Percentiles rank a stretch among this genome's conserved stretches.
Evolutionary conservation across 1,140 invertebrate genomes (phyloP).

Genomic region (Drosophila arawakana): DNA sequence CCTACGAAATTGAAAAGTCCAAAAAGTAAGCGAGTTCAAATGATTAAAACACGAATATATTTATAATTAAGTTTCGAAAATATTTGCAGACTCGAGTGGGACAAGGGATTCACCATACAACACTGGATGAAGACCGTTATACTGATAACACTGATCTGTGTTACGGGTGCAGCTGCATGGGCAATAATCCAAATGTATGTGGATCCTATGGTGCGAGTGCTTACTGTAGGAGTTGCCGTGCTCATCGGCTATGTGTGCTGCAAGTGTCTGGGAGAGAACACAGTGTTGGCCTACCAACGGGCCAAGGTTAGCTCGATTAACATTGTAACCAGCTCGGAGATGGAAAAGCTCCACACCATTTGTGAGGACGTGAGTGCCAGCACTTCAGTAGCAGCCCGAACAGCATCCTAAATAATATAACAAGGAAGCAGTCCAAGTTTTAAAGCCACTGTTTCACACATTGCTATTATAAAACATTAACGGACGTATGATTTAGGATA

Average conservation of each 20-base stretch:
- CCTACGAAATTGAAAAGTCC: conserved; percentile 90
- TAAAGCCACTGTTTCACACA: too few species aligned
- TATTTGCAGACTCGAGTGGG: conserved; percentile 89
- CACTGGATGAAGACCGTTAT: conserved; percentile 90
- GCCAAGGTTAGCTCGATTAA: conserved; percentile 95
- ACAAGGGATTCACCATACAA: conserved; percentile 91
- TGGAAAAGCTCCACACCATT: conserved; percentile 82
- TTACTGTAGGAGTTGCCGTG: conserved; percentile 91
- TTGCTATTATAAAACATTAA: conserved; percentile 39
- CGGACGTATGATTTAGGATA: conserved; percentile 34
- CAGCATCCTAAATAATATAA: conserved; percentile 50
- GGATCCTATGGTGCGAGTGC: conserved; percentile 90
- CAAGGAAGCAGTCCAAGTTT: background rate
- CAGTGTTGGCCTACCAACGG: conserved; percentile 93
- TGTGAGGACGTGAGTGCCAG: conserved; percentile 78
- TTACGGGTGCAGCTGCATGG: conserved; percentile 91
- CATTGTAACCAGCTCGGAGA: conserved; percentile 86
- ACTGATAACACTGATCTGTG: conserved; percentile 90
- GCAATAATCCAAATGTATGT: conserved; percentile 92
- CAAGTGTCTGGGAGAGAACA: conserved; percentile 93
- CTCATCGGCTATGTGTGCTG: conserved; percentile 93
- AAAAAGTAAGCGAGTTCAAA: conserved; percentile 84
- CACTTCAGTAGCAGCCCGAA: conserved; percentile 57
- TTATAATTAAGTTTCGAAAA: background rate
- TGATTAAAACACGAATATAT: background rate